Base-by-base conservation (phyloP, 2,888 invertebrate genomes). In the Clunio marinus region DNA sequence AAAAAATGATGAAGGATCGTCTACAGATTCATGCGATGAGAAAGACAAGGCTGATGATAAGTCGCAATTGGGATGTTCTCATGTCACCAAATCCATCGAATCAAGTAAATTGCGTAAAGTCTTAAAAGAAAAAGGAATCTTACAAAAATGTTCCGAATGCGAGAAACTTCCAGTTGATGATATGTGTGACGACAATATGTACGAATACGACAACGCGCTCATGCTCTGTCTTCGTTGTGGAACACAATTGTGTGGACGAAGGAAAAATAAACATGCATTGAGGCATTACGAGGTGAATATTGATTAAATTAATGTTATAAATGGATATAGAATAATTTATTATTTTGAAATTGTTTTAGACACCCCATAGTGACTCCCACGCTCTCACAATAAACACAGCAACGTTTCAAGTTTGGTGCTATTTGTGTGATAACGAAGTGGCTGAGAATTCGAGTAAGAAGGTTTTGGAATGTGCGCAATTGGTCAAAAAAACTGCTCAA, bases 161-260 rank as follows among this genome's bases (percentile, higher is more conserved):
- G 77, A 82, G 74, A 85, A 84, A 77, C 80, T 71, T 75, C 81
- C 77, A 28, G 13, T 46, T 15, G 32, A 8, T 68, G 72, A 59
- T 76, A 76, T 46, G 72, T 73, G 20, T 69, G 72, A 73, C 35
- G 74, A 75, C 15, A 71, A 72, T 8, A 75, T 75, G 70, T 78
- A 77, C 66, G 82, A 82, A 71, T 78, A 78, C 59, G 83, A 83
- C 72, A 75, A 77, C 60, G 80, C 80, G 0, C 76, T 89, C 70
- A 91, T 90, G 89, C 82, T 93, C 79, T 94, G 93, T 75, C 79
- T 93, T 70, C 86, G 87, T 71, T 94, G 93, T 77, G 93, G 90
- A 1, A 80, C 86, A 51, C 88, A 88, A 74, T 83, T 86, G 22
- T 93, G 93, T 76, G 90, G 89, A 1, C 81, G 86, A 62, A 80